These are phyloP conservation scores for Colaptes auratus DNA, from an alignment of 2,113 vertebrate genomes.

Conservation along the genomic window DNA sequence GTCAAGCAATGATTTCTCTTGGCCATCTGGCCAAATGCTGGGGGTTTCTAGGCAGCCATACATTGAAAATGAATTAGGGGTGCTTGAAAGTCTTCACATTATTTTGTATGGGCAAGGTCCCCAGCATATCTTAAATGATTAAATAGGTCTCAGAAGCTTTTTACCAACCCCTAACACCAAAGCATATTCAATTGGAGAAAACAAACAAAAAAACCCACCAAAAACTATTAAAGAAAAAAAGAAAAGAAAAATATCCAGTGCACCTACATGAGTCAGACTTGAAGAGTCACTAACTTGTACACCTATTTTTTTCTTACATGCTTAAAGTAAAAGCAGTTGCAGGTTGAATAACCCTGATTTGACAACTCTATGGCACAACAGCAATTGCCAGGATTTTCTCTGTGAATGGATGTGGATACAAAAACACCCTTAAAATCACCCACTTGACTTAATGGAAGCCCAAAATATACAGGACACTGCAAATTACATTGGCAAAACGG, in stretches of 20 bases:
- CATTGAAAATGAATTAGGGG: background rate
- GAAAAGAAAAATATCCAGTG: background rate
- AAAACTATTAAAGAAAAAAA: background rate
- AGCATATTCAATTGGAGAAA: background rate
- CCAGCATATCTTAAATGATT: background rate
- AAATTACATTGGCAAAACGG: background rate
- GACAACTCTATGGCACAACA: background rate
- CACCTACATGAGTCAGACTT: background rate
- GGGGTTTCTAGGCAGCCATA: background rate
- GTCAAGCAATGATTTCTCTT: background rate
- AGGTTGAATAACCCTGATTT: background rate
- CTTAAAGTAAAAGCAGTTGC: background rate
- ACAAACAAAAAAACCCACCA: too few relatives aligned
- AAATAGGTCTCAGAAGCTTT: background rate
- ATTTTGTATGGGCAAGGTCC: background rate
- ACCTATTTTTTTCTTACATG: background rate
- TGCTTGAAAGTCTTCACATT: background rate
- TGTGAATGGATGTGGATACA: background rate
- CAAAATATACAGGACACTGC: background rate
- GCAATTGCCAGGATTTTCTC: background rate
- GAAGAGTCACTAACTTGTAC: background rate
- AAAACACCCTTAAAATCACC: background rate
- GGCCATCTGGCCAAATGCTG: background rate
- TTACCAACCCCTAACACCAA: background rate
- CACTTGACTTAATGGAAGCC: background rate